Base-by-base conservation (phyloP, 2,888 invertebrate genomes). In the Clepsis dumicolana region DNA sequence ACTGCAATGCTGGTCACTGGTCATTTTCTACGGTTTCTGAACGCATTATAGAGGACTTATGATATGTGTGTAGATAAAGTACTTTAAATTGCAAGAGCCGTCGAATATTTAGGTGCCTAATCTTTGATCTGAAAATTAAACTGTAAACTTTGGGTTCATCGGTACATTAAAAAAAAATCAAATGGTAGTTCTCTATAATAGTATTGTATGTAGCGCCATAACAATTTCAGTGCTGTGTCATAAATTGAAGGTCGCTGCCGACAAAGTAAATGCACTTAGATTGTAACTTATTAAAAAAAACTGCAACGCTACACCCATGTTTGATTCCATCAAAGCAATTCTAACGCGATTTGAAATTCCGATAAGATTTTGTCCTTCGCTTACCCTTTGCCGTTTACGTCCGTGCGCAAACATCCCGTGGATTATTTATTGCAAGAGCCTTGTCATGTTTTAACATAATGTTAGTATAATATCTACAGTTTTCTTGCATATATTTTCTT, bases 301-400 rank as follows among this genome's bases (percentile, higher is more conserved):
- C 18, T 27, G 61, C 48, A 35, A 57, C n/a, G 50, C 53, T 60
- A 29, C 48, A 50, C 66, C 53, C 56, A 56, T 63, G 25, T 68
- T 68, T 57, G 25, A 57, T 7, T 8, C 38, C 41, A 53, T 75
- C 75, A 76, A 76, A 76, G 61, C 65, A 52, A 77, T 74, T 77
- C 77, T 75, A 75, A 78, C 76, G 75, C 41, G 62, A 80, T 83
- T 82, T 83, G 78, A 77, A 80, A 80, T 87, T 84, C 85, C 71
- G 85, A 89, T 90, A 89, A 80, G 80, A 73, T 72, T 72, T 71
- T 82, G 91, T 89, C 91, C 91, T 92, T 91, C 89, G 78, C 71
- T 64, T 87, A 85, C 86, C 90, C 90, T 89, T 85, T 80, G 74
- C 77, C 72, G 74, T 59, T 29, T 56, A 67, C 67, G 38, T 63